Conservation (phyloP, 2,113 vertebrate species). For the Nothocercus nigrocapillus region DNA sequence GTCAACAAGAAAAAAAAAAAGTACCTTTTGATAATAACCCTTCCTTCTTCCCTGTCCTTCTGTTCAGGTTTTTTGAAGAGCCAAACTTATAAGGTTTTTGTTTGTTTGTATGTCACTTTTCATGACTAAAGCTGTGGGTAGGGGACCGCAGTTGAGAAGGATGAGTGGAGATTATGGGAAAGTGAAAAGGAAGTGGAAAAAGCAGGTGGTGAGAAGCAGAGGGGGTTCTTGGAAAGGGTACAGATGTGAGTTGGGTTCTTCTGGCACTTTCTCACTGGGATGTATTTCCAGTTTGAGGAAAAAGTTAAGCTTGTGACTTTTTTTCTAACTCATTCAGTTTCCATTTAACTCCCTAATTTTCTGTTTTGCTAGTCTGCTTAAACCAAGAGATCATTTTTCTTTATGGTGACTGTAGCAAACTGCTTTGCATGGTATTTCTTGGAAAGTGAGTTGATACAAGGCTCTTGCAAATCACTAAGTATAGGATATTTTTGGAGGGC, state of each 20-base stretch:
- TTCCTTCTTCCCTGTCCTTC: neutral
- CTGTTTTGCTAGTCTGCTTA: neutral
- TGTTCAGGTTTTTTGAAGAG: neutral
- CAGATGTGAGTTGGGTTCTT: neutral
- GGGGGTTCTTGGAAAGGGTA: neutral
- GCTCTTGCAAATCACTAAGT: neutral
- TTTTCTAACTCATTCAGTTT: neutral
- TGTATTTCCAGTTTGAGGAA: neutral
- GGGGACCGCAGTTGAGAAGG: neutral
- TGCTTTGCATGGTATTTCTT: neutral
- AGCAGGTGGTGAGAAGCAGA: neutral
- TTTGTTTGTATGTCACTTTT: neutral
- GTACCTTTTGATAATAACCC: neutral
- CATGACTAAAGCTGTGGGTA: neutral
- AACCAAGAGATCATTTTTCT: neutral
- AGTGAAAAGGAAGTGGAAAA: neutral
- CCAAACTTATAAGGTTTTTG: accelerated
- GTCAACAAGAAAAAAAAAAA: accelerated
- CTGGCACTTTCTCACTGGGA: neutral
- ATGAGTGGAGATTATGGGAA: neutral
- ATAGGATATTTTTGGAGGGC: neutral
- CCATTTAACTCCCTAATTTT: neutral
- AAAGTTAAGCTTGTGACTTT: neutral
- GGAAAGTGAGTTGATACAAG: neutral
- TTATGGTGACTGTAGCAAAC: neutral